These are phyloP conservation scores for Digitonthophagus gazella DNA, from an alignment of 2,888 invertebrate species.

Conservation along the genomic window DNA sequence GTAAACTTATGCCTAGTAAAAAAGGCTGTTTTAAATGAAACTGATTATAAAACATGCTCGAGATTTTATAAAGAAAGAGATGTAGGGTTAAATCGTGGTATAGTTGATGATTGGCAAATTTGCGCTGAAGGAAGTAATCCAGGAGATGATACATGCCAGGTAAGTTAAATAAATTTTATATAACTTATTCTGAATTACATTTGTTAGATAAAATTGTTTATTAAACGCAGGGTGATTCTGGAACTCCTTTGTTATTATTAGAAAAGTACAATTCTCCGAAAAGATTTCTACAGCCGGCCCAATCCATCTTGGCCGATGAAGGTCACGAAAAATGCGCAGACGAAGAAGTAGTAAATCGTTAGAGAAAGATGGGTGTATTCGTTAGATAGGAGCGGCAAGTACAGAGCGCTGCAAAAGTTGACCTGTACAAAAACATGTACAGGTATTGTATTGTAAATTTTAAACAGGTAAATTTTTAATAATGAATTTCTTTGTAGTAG, in stretches of 20 bases:
- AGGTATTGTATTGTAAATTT: no score
- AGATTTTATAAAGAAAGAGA: conserved; percentile 34
- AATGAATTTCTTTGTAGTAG: no score
- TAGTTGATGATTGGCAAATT: conserved; percentile 48
- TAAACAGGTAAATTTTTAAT: no score
- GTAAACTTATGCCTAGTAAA: conserved; percentile 48
- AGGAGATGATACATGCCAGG: conserved; percentile 56
- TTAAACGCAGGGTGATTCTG: background rate
- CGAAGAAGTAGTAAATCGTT: no score
- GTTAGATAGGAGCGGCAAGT: no score
- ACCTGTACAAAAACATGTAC: no score
- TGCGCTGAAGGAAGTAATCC: conserved; percentile 51
- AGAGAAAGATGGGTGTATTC: no score
- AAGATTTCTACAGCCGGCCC: no score
- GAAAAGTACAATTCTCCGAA: no score
- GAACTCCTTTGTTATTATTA: background rate
- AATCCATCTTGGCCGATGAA: no score
- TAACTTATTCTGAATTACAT: background rate
- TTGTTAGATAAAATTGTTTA: background rate
- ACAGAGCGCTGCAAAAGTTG: no score
- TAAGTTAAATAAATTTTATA: background rate
- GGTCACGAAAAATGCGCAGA: no score
- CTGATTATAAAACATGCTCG: conserved; percentile 40
- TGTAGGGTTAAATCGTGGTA: conserved; percentile 44
- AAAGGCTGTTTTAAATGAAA: conserved; percentile 51